Evolutionary conservation across 2,113 vertebrate genomes (phyloP).

Genomic region (Oreochromis tanganicae): DNA sequence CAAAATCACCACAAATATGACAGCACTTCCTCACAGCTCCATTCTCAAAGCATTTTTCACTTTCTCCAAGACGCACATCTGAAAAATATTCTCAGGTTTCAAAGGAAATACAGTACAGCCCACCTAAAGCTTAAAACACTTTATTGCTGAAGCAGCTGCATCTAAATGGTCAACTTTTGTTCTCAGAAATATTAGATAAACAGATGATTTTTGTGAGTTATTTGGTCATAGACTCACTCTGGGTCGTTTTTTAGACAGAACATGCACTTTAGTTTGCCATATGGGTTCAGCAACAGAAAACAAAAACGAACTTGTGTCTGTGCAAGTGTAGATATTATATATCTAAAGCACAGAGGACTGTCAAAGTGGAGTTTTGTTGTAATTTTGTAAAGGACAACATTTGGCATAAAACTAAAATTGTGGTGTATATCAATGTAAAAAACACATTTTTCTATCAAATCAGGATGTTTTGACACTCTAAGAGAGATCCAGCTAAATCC

Average conservation of each 20-base stretch:
- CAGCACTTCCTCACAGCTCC: fast-evolving
- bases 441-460: neutral
- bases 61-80: neutral
- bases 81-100: neutral
- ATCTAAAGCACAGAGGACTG: neutral
- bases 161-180: neutral
- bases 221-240: fast-evolving
- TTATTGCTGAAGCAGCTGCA: neutral
- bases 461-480: neutral
- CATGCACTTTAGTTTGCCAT: neutral
- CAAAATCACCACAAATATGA: neutral
- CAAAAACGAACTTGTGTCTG: fast-evolving
- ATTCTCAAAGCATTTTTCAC: neutral
- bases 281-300: neutral
- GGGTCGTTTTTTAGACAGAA: neutral
- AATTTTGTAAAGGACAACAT: neutral
- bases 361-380: neutral
- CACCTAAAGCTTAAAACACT: neutral
- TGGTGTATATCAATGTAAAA: neutral
- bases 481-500: neutral
- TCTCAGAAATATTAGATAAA: neutral
- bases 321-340: neutral
- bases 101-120: neutral
- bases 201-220: neutral
- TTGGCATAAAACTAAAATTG: neutral